Percentiles rank a stretch among this genome's conserved stretches.
These are phyloP conservation scores for Psittacula cyanocephala DNA, from an alignment of 2,113 vertebrate genomes.

Conservation along the genomic window DNA sequence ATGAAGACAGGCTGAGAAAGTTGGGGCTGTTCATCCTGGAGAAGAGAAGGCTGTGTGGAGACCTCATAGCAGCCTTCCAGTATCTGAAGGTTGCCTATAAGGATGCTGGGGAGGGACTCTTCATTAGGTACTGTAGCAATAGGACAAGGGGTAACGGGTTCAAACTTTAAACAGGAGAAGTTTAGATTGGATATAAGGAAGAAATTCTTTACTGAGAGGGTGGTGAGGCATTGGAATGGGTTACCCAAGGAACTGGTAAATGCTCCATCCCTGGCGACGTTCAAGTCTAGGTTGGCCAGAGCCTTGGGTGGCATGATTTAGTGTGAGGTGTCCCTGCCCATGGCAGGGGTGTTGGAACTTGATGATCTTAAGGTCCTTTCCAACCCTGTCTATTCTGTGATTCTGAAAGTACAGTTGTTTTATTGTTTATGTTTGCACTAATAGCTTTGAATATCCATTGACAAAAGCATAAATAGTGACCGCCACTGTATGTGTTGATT, in stretches of 20 bases:
- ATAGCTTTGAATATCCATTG: background rate
- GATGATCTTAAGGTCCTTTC: background rate
- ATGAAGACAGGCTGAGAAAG: too few species aligned
- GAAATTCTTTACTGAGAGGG: background rate
- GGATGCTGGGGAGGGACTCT: too few species aligned
- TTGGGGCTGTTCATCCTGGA: too few species aligned
- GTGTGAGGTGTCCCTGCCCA: background rate
- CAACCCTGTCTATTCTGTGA: background rate
- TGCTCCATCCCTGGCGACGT: fast-evolving
- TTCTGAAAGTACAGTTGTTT: background rate
- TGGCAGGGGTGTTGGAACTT: background rate
- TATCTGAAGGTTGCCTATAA: too few species aligned
- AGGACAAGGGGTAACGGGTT: too few species aligned
- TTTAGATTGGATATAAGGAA: too few species aligned
- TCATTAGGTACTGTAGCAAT: too few species aligned
- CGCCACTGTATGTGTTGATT: background rate
- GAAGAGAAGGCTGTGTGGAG: too few species aligned
- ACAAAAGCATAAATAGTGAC: background rate
- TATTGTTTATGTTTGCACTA: background rate
- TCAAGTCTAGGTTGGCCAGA: background rate
- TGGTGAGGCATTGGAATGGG: background rate
- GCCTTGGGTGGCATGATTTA: background rate
- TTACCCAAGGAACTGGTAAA: background rate
- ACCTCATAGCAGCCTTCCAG: too few species aligned
- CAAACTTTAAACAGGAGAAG: too few species aligned